These are phyloP conservation scores for Melieria picta DNA, from an alignment of 2,888 invertebrate species.

Conservation along the genomic window DNA sequence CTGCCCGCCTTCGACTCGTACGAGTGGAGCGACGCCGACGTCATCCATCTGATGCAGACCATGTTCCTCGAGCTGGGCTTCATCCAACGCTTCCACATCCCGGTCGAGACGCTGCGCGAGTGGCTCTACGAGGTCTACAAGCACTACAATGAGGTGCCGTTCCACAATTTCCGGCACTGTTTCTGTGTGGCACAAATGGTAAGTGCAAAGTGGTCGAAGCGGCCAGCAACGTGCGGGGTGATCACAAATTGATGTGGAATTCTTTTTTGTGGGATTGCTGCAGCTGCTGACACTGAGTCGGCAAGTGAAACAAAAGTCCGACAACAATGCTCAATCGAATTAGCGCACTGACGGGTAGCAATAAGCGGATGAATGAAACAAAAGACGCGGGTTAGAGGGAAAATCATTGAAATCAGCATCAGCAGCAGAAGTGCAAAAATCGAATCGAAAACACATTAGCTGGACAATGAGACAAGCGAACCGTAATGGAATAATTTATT, in stretches of 20 bases:
- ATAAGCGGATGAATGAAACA: too few species aligned
- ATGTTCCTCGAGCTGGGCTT: conserved; percentile 85
- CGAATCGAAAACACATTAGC: too few species aligned
- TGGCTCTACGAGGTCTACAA: conserved; percentile 82
- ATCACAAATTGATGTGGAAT: neutral
- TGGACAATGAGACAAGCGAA: too few species aligned
- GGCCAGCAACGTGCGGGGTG: neutral
- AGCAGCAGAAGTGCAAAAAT: too few species aligned
- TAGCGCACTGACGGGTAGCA: too few species aligned
- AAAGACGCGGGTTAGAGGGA: too few species aligned
- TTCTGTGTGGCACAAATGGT: conserved; percentile 91
- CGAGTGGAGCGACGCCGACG: conserved; percentile 84
- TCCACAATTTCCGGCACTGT: conserved; percentile 88
- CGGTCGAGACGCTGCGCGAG: conserved; percentile 74
- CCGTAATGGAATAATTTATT: too few species aligned
- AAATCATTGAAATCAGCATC: too few species aligned
- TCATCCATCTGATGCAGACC: conserved; percentile 79
- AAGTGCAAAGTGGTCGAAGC: conserved; percentile 55
- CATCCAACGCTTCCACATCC: conserved; percentile 79
- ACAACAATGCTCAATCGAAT: too few species aligned
- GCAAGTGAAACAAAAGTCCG: too few species aligned
- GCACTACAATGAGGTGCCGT: conserved; percentile 87
- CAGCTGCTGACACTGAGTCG: neutral
- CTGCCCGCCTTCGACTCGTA: conserved; percentile 78
- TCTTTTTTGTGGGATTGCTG: neutral